phyloP scores from a whole-genome alignment of 1,140 invertebrate genomes.

The Rhizoglyphus robini region DNA sequence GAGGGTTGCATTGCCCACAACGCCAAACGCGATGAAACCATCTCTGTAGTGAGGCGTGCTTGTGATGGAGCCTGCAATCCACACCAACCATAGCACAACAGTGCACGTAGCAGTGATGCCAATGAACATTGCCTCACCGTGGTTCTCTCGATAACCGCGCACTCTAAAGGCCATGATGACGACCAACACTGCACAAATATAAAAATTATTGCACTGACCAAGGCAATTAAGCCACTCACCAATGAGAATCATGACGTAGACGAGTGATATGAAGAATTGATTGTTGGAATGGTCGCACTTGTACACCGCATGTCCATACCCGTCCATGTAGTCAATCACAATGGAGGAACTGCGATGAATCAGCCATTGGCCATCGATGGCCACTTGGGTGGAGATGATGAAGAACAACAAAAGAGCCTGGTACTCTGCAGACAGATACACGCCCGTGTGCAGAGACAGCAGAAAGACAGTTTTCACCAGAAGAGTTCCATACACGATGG shows the following conservation, averaged over 20 bases:
- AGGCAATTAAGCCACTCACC: neutral
- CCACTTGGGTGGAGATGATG: conserved; percentile 54
- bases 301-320: conserved; percentile 12
- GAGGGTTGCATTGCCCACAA: conserved; percentile 61
- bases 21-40: conserved; percentile 70
- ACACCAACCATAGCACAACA: conserved; percentile 71
- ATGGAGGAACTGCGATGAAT: conserved; percentile 27
- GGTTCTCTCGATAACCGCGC: conserved; percentile 72
- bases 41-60: conserved; percentile 51
- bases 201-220: neutral
- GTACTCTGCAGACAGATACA: conserved; percentile 82
- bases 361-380: conserved; percentile 45
- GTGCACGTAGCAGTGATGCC: conserved; percentile 64
- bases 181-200: conserved; percentile 41
- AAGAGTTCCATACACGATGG: conserved; percentile 75
- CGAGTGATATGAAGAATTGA: conserved; percentile 55
- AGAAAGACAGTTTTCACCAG: conserved; percentile 87
- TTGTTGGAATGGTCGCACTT: conserved; percentile 30
- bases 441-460: conserved; percentile 72
- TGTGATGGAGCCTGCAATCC: conserved; percentile 41
- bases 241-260: conserved; percentile 67
- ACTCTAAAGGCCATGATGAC: conserved; percentile 59
- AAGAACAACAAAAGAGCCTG: conserved; percentile 74
- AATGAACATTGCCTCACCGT: conserved; percentile 75
- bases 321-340: conserved; percentile 18